Conservation (phyloP, 1,140 invertebrate species). For the Dreissena polymorpha region DNA sequence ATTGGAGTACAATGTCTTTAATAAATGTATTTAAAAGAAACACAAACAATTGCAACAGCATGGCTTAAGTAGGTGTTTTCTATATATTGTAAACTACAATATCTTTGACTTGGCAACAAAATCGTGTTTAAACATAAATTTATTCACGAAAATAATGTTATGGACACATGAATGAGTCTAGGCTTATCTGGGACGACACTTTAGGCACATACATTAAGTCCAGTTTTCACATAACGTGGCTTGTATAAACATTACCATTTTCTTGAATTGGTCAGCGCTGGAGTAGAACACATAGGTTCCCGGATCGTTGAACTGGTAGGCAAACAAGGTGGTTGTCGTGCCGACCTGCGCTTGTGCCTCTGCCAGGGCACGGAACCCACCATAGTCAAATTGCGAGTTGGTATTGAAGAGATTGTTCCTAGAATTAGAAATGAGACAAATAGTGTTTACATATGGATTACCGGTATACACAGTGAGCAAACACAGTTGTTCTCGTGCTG, state of each 20-base stretch:
- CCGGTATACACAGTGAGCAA: neutral
- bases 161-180: too few species aligned
- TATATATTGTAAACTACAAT: too few species aligned
- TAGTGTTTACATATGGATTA: neutral
- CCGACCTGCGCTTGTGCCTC: slow-evolving; percentile 68
- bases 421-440: slow-evolving; percentile 26
- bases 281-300: slow-evolving; percentile 76
- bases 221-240: too few species aligned
- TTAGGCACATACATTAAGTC: too few species aligned
- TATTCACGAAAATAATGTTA: too few species aligned
- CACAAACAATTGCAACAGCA: too few species aligned
- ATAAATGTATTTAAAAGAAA: too few species aligned
- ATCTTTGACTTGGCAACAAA: too few species aligned
- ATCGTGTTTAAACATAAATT: too few species aligned
- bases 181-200: too few species aligned
- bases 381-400: slow-evolving; percentile 76
- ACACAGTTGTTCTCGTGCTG: neutral
- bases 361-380: slow-evolving; percentile 72
- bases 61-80: too few species aligned
- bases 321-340: slow-evolving; percentile 72
- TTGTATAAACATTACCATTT: slow-evolving; percentile 69
- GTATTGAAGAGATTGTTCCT: slow-evolving; percentile 78
- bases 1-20: too few species aligned
- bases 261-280: slow-evolving; percentile 72
- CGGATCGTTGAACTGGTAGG: slow-evolving; percentile 75